Evolutionary conservation across 2,797 vertebrate genomes (phyloP).

Genomic region (Anomalospiza imberbis): DNA sequence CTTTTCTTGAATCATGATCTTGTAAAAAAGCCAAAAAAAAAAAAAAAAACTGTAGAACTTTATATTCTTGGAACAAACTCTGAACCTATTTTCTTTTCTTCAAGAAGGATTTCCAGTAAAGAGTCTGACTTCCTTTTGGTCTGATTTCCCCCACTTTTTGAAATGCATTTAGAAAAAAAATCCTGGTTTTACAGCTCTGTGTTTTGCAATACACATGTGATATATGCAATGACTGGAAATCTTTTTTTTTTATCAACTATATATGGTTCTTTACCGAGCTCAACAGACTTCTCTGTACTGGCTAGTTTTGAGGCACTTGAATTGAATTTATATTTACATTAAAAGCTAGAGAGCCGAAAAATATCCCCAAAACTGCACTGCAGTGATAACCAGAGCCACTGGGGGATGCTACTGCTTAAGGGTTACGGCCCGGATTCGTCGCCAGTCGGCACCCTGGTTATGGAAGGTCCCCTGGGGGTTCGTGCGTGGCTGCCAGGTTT

Average conservation of each 20-base stretch:
- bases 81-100: background rate
- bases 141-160: background rate
- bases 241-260: background rate
- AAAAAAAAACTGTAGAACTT: background rate
- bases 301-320: background rate
- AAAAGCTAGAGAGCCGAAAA: background rate
- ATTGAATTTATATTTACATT: background rate
- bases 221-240: background rate
- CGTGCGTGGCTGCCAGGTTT: background rate
- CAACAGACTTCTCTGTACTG: background rate
- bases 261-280: background rate
- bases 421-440: background rate
- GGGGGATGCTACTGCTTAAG: slow-evolving; percentile 63
- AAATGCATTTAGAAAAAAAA: background rate
- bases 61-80: background rate
- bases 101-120: background rate
- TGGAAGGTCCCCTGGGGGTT: background rate
- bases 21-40: background rate
- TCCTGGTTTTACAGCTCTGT: background rate
- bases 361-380: background rate
- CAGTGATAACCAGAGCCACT: slow-evolving; percentile 31
- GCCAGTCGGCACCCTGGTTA: background rate
- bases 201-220: background rate
- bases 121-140: background rate
- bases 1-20: background rate